Base-by-base conservation (phyloP, 2,888 invertebrate species). In the Urechis unicinctus region DNA sequence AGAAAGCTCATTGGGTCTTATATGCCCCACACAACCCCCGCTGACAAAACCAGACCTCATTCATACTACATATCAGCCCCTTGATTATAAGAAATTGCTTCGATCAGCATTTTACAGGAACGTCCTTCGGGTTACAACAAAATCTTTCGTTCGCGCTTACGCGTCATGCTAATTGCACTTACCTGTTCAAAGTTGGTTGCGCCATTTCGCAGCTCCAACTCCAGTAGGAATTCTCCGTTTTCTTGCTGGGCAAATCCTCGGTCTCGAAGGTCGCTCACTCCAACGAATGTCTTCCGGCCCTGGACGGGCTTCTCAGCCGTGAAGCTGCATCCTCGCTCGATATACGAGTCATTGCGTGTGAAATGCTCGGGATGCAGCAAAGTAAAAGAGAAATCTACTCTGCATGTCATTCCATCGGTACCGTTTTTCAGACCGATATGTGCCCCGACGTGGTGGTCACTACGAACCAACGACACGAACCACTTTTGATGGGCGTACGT, bases 331-430 rank as follows among this genome's bases (percentile, higher is more conserved):
- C 86, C 85, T 72, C 87, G 88, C 57, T 88, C 88, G 52, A 86
- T 85, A 80, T 88, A 88, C 25, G 85, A 83, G 75, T 89, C 88
- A 78, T 89, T 89, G 68, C 85, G 85, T 58, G 88, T 88, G 78
- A 89, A 89, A 78, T 89, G 89, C 68, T 88, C 88, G 47, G 87
- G 83, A 72, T 88, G 88, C 59, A 89, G 82, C 50, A 89, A 82
- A 4, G 88, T 88, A 77, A 89, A 88, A 50, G 87, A 85, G 77
- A 87, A 89, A 78, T 89, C 89, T 62, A 88, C 85, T 73, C 86
- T 87, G 55, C 87, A 87, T 52, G 85, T 82, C 81, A 88, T 84
- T 57, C 87, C 87, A 63, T 86, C 85, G 66, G 87, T 86, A 4
- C 86, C 85, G 61, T 86, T 87, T 48, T 86, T 83, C 84, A 89